A percentile compares a stretch with the other conserved stretches of the same genome.
Conservation (phyloP, 2,888 invertebrate genomes). For the Troilus luridus region DNA sequence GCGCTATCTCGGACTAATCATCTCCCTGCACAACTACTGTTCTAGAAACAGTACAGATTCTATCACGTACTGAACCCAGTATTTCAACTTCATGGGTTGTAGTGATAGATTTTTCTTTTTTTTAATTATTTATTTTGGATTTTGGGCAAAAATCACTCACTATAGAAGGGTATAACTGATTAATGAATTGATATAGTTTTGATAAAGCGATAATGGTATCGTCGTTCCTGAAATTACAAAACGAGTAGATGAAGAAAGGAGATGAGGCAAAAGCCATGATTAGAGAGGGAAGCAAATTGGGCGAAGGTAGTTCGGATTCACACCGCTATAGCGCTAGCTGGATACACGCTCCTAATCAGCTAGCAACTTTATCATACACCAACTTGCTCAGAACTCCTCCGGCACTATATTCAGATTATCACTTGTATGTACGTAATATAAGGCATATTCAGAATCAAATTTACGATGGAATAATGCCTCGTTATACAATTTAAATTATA, state of each 20-base stretch:
- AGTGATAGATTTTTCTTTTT: no score
- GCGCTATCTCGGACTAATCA: no score
- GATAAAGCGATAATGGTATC: no score
- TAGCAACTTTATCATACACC: neutral
- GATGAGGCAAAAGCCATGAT: neutral
- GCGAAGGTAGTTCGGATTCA: neutral
- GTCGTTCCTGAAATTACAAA: no score
- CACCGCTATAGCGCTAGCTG: neutral
- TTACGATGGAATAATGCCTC: neutral
- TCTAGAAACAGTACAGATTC: no score
- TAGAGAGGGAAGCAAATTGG: neutral
- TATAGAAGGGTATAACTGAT: no score
- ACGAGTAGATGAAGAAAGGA: neutral
- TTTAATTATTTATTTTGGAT: no score
- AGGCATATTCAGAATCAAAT: neutral
- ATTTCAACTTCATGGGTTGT: no score
- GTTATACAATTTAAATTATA: neutral
- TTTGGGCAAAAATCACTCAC: no score
- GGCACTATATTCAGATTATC: neutral
- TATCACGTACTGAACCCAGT: no score
- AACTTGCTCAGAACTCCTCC: neutral
- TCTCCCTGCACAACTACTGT: no score
- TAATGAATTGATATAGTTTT: no score
- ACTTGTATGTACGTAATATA: neutral
- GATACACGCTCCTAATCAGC: neutral